Evolutionary conservation across 2,113 vertebrate species (phyloP), one percentile per base, ranked within the genome.

Genomic region (Eurystomus gularis): DNA sequence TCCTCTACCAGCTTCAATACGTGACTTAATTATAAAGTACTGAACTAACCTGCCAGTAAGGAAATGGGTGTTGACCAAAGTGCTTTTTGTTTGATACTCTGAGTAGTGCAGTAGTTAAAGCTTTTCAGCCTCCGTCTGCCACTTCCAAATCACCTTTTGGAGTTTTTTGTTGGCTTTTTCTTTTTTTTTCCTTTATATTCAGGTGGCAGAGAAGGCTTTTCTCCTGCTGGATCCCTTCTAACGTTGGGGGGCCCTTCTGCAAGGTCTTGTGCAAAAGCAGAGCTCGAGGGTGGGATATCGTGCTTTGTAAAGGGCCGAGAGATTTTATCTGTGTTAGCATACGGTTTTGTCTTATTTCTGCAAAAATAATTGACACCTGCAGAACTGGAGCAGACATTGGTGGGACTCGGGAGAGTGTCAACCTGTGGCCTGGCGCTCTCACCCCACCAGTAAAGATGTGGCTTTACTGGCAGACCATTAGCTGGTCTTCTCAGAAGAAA

Each of bases 221-320:
- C 39, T 85, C 28, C 14, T 0, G 0, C 21, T 12, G 5, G 23
- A n/a, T 73, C 75, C 49, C 48, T 11, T 10, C 65, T 62, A 55
- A 29, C 23, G 4, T 1, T 4, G 16, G 16, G 28, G 44, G 65
- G 49, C 40, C 58, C 37, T 83, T 40, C 48, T 1, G 2, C 48
- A 3, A 15, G 33, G 54, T n/a, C 49, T 65, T 35, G 57, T 52
- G 54, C 44, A 17, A 28, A 14, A 73, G 58, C 55, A 60, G 76
- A 83, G 48, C 52, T 42, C 5, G 1, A 35, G 40, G 46, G 40
- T 33, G 33, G 40, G 20, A 44, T 39, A n/a, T 71, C 11, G 3
- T 9, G 11, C 40, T 76, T 65, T 51, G 55, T 48, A 64, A 82
- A 37, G 4, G 9, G 21, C 35, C 33, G 33, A 23, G 40, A 64